phyloP scores from a whole-genome alignment of 2,113 vertebrate species.

The Macrotis lagotis region DNA sequence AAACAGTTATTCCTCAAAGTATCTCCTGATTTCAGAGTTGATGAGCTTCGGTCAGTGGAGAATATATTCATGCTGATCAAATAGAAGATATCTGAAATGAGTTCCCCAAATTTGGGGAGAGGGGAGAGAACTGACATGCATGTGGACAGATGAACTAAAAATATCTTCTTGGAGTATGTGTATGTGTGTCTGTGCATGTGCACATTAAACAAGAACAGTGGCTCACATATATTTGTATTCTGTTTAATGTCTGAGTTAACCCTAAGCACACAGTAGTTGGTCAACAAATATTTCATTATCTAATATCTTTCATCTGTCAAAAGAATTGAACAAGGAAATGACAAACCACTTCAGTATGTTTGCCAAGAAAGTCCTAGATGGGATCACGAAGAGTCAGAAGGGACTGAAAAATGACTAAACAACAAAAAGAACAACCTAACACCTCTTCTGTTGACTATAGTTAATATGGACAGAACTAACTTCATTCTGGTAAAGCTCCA shows the following conservation, averaged over 20 bases:
- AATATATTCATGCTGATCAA: not conserved
- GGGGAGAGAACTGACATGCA: not conserved
- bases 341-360: not conserved
- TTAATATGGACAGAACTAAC: not conserved
- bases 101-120: not conserved
- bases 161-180: not conserved
- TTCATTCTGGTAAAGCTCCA: not conserved
- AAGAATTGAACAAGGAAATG: not conserved
- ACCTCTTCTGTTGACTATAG: not conserved
- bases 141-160: not conserved
- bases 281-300: not conserved
- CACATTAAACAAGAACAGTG: not conserved
- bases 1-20: not conserved
- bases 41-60: not conserved
- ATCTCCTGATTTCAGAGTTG: not conserved
- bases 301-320: not conserved
- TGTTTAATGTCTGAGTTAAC: not conserved
- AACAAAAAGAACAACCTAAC: too few species aligned
- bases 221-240: not conserved
- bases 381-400: not conserved
- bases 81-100: not conserved
- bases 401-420: not conserved
- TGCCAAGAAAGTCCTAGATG: not conserved
- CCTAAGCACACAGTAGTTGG: not conserved
- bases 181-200: too few species aligned